Conservation (phyloP, 2,113 vertebrate species). For the Stegostoma tigrinum region DNA sequence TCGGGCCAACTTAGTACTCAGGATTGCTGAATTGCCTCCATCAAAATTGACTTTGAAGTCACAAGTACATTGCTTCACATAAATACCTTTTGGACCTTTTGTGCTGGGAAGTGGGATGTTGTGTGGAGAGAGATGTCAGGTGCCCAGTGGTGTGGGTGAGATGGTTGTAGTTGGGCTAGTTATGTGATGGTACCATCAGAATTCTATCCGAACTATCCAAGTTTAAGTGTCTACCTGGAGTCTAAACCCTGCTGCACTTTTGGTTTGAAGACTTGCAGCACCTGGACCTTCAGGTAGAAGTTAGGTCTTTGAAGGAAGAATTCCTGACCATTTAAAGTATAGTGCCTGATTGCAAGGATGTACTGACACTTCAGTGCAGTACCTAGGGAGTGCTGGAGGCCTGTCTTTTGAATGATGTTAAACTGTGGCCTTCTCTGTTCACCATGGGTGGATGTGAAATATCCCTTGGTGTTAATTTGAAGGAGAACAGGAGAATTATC, state of each 20-base stretch:
- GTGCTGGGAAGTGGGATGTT: not conserved
- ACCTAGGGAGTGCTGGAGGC: not conserved
- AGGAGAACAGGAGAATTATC: too few relatives aligned
- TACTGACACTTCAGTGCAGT: not conserved
- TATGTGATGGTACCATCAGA: not conserved
- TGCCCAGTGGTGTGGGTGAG: not conserved
- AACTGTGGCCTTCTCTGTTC: not conserved
- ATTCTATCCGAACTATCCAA: not conserved
- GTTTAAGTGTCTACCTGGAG: not conserved
- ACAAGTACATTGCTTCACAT: not conserved
- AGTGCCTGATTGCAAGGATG: not conserved
- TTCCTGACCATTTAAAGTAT: not conserved
- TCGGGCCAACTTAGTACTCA: not conserved
- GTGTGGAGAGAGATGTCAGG: not conserved
- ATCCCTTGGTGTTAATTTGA: too few relatives aligned
- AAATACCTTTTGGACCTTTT: not conserved
- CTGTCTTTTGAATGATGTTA: not conserved
- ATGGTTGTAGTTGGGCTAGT: not conserved
- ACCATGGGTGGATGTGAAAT: too few relatives aligned
- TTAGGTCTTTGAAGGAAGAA: not conserved
- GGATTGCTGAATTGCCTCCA: not conserved
- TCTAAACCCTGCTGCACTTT: not conserved
- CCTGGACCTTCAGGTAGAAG: not conserved
- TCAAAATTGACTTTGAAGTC: not conserved
- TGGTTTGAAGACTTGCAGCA: not conserved